Base-by-base conservation (phyloP, 2,888 invertebrate genomes). In the Teleiodes luculella region DNA sequence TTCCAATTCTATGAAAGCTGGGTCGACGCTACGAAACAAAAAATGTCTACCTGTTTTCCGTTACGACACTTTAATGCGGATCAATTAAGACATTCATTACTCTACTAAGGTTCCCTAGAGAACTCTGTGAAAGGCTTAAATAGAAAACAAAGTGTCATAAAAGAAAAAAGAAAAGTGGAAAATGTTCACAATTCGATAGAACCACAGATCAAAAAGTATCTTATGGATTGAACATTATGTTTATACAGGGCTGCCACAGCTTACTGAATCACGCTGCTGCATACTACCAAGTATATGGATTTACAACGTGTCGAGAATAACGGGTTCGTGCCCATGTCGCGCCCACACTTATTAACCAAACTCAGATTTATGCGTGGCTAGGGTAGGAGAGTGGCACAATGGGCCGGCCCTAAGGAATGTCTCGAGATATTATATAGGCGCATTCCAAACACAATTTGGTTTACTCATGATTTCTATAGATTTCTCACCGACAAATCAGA, bases 341-440 rank as follows among this genome's bases (percentile, higher is more conserved):
- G 82, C 88, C 88, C 81, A 88, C 87, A 78, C 81, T 76, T 81
- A 82, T 82, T 83, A 86, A 85, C 81, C 68, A 82, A 85, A 86
- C 79, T 74, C 64, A 80, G 85, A 86, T 86, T 86, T 86, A 87
- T 86, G 82, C 79, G 71, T 78, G 72, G 72, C 75, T 75, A 71
- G 70, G 78, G 70, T 78, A 72, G 78, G 75, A 79, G 80, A 79
- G 79, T 79, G 75, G 80, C 76, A 84, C 86, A 85, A 86, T 82
- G 76, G n/a, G n/a, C n/a, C n/a, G 80, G 79, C 72, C 74, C 73
- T 69, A 59, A 64, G 86, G 88, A 89, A 89, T 89, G 86, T 81
- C 81, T 81, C 82, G 78, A 13, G 43, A 13, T 24, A 43, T 43
- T 28, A 28, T 43, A 20, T 43, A 28, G 28, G 28, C 13, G 28